These are phyloP conservation scores for Dromiciops gliroides DNA, from an alignment of 2,113 vertebrate species.

Conservation along the genomic window DNA sequence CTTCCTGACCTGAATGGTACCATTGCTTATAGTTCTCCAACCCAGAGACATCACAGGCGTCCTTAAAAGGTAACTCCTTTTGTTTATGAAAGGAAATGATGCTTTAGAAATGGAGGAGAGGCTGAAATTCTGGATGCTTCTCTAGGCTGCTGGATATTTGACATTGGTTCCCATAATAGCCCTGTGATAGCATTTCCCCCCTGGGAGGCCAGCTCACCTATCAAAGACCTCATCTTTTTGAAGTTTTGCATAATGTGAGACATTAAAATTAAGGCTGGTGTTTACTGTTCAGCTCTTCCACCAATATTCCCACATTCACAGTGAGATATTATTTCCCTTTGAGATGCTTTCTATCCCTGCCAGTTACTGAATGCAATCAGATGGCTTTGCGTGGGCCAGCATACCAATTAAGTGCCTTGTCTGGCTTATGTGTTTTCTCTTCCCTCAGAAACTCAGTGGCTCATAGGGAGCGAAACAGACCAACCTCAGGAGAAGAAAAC, in stretches of 20 bases:
- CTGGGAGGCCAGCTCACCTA: slow-evolving; percentile 71
- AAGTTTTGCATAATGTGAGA: slow-evolving; percentile 82
- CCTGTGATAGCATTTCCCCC: slow-evolving; percentile 74
- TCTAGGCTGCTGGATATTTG: slow-evolving; percentile 78
- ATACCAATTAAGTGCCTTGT: slow-evolving; percentile 84
- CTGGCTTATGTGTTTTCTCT: slow-evolving; percentile 65
- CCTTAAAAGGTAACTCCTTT: slow-evolving; percentile 84
- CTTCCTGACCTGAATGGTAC: slow-evolving; percentile 79
- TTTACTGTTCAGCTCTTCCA: slow-evolving; percentile 83
- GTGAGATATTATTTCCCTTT: slow-evolving; percentile 85
- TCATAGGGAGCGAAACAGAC: slow-evolving; percentile 74
- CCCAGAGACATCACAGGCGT: slow-evolving; percentile 69
- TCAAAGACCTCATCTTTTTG: slow-evolving; percentile 79
- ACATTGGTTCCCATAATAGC: slow-evolving; percentile 76
- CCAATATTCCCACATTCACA: slow-evolving; percentile 81
- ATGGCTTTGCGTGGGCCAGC: slow-evolving; percentile 82
- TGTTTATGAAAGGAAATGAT: slow-evolving; percentile 81
- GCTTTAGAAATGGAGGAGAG: slow-evolving; percentile 74
- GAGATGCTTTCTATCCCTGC: slow-evolving; percentile 84
- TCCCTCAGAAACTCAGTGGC: slow-evolving; percentile 74
- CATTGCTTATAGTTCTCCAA: slow-evolving; percentile 72
- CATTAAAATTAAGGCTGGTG: slow-evolving; percentile 85
- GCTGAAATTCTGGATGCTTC: slow-evolving; percentile 67
- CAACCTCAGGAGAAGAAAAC: slow-evolving; percentile 72
- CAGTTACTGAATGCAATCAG: slow-evolving; percentile 84